phyloP scores from a whole-genome alignment of 2,113 vertebrate genomes.

The Alligator mississippiensis region DNA sequence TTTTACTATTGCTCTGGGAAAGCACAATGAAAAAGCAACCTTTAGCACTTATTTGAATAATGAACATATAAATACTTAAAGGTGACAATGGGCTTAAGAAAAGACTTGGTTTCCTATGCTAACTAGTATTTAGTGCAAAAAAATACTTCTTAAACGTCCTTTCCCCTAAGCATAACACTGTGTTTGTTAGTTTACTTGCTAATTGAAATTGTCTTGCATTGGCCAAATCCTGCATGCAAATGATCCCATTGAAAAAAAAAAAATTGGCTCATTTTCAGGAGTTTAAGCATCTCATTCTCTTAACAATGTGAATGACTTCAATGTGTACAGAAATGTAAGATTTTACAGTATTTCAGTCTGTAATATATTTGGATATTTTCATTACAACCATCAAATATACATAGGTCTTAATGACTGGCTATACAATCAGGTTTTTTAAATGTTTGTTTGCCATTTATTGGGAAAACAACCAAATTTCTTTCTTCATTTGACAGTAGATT shows the following conservation, averaged over 20 bases:
- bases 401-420: not conserved
- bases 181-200: not conserved
- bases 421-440: too few relatives aligned
- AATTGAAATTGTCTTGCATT: not conserved
- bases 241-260: not conserved
- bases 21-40: not conserved
- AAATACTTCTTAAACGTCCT: not conserved
- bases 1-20: not conserved
- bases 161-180: not conserved
- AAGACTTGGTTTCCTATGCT: not conserved
- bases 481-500: too few relatives aligned
- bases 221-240: not conserved
- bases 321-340: not conserved
- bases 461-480: too few relatives aligned
- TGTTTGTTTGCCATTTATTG: too few relatives aligned
- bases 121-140: not conserved
- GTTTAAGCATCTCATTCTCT: not conserved
- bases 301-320: not conserved
- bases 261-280: not conserved
- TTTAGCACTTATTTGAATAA: not conserved
- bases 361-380: not conserved
- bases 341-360: not conserved
- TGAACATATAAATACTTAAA: not conserved
- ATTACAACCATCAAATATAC: not conserved
- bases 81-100: not conserved